A percentile compares a stretch with the other conserved stretches of the same genome.
phyloP scores from a whole-genome alignment of 1,140 invertebrate genomes.

The Augochlora pura region DNA sequence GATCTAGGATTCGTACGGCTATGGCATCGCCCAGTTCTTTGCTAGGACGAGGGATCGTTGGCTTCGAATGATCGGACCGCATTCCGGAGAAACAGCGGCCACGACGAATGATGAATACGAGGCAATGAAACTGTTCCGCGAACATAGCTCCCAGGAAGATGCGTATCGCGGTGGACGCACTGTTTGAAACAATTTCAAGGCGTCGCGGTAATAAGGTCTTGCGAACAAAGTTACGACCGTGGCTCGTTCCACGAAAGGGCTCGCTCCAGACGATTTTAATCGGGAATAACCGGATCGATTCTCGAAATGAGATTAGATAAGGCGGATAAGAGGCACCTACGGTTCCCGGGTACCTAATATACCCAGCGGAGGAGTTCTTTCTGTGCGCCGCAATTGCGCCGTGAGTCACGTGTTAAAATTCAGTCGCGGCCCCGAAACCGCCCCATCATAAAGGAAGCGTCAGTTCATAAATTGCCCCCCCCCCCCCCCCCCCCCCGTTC shows the following conservation, averaged over 20 bases:
- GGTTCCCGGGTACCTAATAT: conserved; percentile 18
- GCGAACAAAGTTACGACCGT: conserved; percentile 13
- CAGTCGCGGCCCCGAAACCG: conserved; percentile 67
- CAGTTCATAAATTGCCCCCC: conserved; percentile 78
- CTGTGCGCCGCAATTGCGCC: conserved; percentile 50
- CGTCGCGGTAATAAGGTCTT: conserved; percentile 19
- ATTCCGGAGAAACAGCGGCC: not conserved
- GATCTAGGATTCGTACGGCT: conserved; percentile 8
- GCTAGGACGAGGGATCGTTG: not conserved
- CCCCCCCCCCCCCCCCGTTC: conserved; percentile 43
- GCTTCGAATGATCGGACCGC: not conserved
- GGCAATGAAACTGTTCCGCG: not conserved
- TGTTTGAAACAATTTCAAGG: conserved; percentile 22
- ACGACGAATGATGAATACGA: conserved; percentile 5
- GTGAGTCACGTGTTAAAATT: conserved; percentile 77
- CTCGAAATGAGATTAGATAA: conserved; percentile 45
- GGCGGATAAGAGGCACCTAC: conserved; percentile 23
- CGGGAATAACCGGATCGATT: conserved; percentile 13
- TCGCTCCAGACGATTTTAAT: conserved; percentile 31
- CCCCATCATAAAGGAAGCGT: conserved; percentile 78
- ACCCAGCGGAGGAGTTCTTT: conserved; percentile 10
- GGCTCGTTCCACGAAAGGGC: conserved; percentile 1
- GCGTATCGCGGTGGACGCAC: not conserved
- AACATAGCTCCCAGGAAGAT: not conserved
- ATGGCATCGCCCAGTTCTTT: conserved; percentile 36